These are phyloP conservation scores for Eurystomus gularis DNA, from an alignment of 2,113 vertebrate genomes.

Conservation along the genomic window DNA sequence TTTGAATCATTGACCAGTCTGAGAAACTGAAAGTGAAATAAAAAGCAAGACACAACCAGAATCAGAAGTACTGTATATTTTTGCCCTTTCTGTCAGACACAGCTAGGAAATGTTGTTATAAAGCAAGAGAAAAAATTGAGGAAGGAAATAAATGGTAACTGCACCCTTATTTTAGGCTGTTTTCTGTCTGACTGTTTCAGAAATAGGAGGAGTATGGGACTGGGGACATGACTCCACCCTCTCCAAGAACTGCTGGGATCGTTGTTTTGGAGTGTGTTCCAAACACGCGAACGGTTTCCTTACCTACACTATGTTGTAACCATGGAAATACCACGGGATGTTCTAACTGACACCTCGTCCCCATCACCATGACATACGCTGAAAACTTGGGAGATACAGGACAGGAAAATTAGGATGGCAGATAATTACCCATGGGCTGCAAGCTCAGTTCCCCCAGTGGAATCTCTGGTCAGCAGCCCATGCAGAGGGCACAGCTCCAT, in stretches of 20 bases:
- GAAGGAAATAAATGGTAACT: not conserved
- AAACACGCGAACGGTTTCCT: not conserved
- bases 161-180: not conserved
- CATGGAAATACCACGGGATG: not conserved
- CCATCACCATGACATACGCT: accelerated
- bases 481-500: accelerated
- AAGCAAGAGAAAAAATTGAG: not conserved
- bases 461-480: not conserved
- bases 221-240: not conserved
- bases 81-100: not conserved
- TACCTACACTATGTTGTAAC: not conserved
- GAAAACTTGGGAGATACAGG: not conserved
- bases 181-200: not conserved
- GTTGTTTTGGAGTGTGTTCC: not conserved
- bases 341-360: not conserved
- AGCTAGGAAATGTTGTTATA: not conserved
- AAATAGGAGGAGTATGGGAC: not conserved
- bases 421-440: not conserved
- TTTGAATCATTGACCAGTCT: not conserved
- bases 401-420: not conserved
- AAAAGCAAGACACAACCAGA: not conserved
- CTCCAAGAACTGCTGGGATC: not conserved
- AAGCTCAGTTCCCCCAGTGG: not conserved
- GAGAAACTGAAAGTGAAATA: not conserved
- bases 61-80: not conserved